phyloP scores from a whole-genome alignment of 2,113 vertebrate species.

The Burhinus bistriatus region DNA sequence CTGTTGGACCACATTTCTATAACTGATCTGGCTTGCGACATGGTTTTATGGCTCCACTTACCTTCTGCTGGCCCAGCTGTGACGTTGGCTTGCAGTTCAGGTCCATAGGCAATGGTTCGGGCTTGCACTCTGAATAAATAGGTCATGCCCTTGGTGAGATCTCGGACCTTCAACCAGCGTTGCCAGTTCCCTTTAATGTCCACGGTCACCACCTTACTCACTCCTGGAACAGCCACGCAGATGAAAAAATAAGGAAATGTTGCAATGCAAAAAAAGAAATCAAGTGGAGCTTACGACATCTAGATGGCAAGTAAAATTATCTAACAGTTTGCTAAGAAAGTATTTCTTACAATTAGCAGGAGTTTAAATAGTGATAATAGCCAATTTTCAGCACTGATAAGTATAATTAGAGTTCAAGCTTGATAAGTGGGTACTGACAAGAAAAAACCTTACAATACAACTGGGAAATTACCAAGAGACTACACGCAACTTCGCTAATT shows the following conservation, averaged over 20 bases:
- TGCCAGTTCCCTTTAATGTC: slow-evolving; percentile 91
- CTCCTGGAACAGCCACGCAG: slow-evolving; percentile 68
- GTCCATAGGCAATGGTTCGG: slow-evolving; percentile 87
- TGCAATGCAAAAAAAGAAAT: neutral
- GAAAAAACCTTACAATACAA: slow-evolving; percentile 35
- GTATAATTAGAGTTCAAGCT: slow-evolving; percentile 71
- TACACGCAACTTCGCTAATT: neutral
- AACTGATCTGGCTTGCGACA: neutral
- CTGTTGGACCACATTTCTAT: neutral
- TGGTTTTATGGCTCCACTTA: slow-evolving; percentile 53
- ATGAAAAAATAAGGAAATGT: neutral
- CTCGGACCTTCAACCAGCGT: slow-evolving; percentile 91
- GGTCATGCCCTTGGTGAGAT: slow-evolving; percentile 85
- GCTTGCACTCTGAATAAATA: slow-evolving; percentile 91
- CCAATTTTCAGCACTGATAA: slow-evolving; percentile 72
- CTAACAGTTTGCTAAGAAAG: slow-evolving; percentile 41
- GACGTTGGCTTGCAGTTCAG: slow-evolving; percentile 84
- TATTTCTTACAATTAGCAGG: slow-evolving; percentile 63
- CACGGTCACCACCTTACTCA: slow-evolving; percentile 94
- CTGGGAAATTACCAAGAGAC: slow-evolving; percentile 56
- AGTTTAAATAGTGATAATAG: slow-evolving; percentile 62
- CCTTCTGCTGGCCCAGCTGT: slow-evolving; percentile 89
- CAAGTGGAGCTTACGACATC: neutral
- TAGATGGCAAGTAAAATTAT: slow-evolving; percentile 28
- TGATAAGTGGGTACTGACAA: slow-evolving; percentile 63